phyloP scores from a whole-genome alignment of 1,140 invertebrate genomes.

The Myzus persicae region DNA sequence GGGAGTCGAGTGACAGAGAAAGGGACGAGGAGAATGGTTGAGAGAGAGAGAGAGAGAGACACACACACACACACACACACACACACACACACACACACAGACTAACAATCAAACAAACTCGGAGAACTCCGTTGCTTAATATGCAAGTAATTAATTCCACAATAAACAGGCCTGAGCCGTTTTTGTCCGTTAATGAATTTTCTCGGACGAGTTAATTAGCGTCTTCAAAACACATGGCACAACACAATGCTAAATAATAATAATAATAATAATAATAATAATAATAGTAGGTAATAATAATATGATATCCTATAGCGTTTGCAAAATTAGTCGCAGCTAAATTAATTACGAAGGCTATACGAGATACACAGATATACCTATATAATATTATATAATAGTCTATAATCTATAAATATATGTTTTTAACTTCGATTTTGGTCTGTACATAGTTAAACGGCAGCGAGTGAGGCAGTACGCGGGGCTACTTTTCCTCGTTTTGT shows the following conservation, averaged over 20 bases:
- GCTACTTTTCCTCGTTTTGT: not conserved
- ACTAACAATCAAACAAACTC: constrained; percentile 58
- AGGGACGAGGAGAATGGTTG: not conserved
- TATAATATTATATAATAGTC: not conserved
- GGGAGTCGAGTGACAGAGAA: not conserved
- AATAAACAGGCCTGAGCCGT: constrained; percentile 45
- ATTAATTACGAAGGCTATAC: constrained; percentile 18
- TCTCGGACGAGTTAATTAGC: constrained; percentile 58
- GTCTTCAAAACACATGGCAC: constrained; percentile 54
- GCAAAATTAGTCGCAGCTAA: constrained; percentile 18
- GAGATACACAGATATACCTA: not conserved
- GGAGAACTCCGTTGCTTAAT: constrained; percentile 41
- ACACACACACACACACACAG: not conserved
- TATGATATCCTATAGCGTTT: constrained; percentile 36
- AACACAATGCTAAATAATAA: constrained; percentile 54
- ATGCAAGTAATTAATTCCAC: constrained; percentile 56
- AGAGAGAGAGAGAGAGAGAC: not conserved
- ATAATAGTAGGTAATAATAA: constrained; percentile 15
- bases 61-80: not conserved
- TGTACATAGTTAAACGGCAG: not conserved
- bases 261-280: constrained; percentile 47
- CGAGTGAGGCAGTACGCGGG: not conserved
- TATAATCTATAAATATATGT: not conserved
- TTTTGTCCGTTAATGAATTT: constrained; percentile 57
- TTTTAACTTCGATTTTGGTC: not conserved